phyloP scores from a whole-genome alignment of 2,888 invertebrate genomes.

The Caenorhabditis macrosperma region DNA sequence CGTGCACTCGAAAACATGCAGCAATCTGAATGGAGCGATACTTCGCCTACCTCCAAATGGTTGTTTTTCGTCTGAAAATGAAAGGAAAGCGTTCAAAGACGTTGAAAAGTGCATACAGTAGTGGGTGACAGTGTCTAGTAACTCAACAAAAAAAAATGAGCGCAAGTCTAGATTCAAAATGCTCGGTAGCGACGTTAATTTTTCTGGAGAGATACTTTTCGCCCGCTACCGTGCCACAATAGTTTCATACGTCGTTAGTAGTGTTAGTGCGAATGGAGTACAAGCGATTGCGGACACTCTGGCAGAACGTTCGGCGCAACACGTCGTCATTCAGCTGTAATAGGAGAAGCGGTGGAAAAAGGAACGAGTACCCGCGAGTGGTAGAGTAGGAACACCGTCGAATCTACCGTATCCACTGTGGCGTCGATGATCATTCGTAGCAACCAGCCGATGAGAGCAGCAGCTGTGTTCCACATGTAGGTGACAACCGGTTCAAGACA shows the following conservation, averaged over 20 bases:
- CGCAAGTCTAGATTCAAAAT: not conserved
- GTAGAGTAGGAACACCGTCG: conserved; percentile 6
- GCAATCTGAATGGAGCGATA: not conserved
- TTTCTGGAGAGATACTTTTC: not conserved
- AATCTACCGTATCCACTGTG: conserved; percentile 64
- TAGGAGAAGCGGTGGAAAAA: too few species aligned
- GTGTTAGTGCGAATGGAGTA: conserved; percentile 13
- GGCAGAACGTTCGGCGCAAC: conserved; percentile 41
- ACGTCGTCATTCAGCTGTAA: conserved; percentile 46
- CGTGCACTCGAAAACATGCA: not conserved
- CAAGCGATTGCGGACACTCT: conserved; percentile 34
- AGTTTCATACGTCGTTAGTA: conserved; percentile 42
- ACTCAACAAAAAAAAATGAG: too few species aligned
- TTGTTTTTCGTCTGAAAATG: not conserved
- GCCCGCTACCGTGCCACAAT: not conserved
- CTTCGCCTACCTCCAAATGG: not conserved
- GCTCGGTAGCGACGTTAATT: not conserved
- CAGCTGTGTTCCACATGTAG: conserved; percentile 61
- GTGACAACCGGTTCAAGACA: conserved; percentile 59
- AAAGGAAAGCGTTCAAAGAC: not conserved
- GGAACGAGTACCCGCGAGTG: conserved; percentile 17
- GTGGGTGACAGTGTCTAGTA: too few species aligned
- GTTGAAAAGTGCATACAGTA: not conserved
- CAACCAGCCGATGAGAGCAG: conserved; percentile 67
- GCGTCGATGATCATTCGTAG: conserved; percentile 67